phyloP scores from a whole-genome alignment of 2,888 invertebrate genomes.

The Scaptomyza caliginosa region DNA sequence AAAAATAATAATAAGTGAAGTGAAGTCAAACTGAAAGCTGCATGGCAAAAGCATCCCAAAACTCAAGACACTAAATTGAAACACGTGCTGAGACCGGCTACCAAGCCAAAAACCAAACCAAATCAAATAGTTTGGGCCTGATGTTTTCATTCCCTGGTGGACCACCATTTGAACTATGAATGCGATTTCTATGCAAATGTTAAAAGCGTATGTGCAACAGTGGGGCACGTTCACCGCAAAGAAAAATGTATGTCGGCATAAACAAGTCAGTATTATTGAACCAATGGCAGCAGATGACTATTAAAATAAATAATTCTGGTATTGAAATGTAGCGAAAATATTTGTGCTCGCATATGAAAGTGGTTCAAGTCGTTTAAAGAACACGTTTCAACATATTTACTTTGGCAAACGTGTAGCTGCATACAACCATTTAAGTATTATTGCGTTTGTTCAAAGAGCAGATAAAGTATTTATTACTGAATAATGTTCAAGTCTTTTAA shows the following conservation, averaged over 20 bases:
- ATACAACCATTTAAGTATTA: background rate
- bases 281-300: conserved; percentile 7
- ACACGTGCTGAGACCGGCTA: conserved; percentile 32
- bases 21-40: conserved; percentile 8
- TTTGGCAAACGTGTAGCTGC: background rate
- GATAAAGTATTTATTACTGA: background rate
- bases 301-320: conserved; percentile 39
- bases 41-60: conserved; percentile 10
- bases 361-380: background rate
- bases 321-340: conserved; percentile 7
- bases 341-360: background rate
- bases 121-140: conserved; percentile 15
- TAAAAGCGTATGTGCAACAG: conserved; percentile 21
- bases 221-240: conserved; percentile 33
- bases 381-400: background rate
- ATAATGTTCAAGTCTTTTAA: background rate
- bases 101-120: background rate
- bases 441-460: background rate
- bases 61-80: conserved; percentile 45
- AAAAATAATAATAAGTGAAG: conserved; percentile 61
- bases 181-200: conserved; percentile 65
- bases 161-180: conserved; percentile 54
- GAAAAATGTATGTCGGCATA: conserved; percentile 6
- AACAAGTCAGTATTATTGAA: conserved; percentile 41
- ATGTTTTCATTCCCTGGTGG: conserved; percentile 10